These are phyloP conservation scores for Campoplex nolae DNA, from an alignment of 2,888 invertebrate genomes.

Conservation along the genomic window DNA sequence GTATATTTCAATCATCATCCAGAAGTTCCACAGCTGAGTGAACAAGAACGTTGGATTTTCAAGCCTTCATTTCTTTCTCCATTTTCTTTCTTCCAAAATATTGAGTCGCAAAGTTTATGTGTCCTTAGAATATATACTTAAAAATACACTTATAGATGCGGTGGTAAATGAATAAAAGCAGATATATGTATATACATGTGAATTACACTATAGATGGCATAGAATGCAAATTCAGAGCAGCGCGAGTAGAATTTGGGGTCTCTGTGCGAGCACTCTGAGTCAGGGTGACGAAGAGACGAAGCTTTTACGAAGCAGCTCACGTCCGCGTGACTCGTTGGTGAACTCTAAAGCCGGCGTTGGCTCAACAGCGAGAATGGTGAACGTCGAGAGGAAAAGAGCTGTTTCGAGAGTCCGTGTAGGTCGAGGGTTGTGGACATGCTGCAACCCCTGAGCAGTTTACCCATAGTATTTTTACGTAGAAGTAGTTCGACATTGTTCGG, in stretches of 20 bases:
- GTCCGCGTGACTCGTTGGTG: constrained; percentile 64
- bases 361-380: constrained; percentile 49
- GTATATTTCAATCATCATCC: not conserved
- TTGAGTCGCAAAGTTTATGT: not conserved
- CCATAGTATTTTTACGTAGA: constrained; percentile 37
- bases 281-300: constrained; percentile 15
- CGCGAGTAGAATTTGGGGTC: constrained; percentile 45
- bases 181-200: not conserved
- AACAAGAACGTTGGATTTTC: not conserved
- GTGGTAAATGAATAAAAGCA: constrained; percentile 4
- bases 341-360: constrained; percentile 55
- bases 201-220: constrained; percentile 13
- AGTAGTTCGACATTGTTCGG: constrained; percentile 42
- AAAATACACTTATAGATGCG: not conserved
- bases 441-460: constrained; percentile 37
- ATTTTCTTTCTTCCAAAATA: not conserved
- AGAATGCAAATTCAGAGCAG: constrained; percentile 39
- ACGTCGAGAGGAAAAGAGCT: constrained; percentile 39
- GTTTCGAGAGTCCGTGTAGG: constrained; percentile 29
- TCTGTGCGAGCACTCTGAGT: constrained; percentile 32
- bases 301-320: constrained; percentile 65
- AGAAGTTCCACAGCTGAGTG: not conserved
- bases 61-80: not conserved
- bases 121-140: not conserved
- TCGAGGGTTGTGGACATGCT: constrained; percentile 45